phyloP scores from a whole-genome alignment of 2,888 invertebrate species.

The Drosophila meridionalis region DNA sequence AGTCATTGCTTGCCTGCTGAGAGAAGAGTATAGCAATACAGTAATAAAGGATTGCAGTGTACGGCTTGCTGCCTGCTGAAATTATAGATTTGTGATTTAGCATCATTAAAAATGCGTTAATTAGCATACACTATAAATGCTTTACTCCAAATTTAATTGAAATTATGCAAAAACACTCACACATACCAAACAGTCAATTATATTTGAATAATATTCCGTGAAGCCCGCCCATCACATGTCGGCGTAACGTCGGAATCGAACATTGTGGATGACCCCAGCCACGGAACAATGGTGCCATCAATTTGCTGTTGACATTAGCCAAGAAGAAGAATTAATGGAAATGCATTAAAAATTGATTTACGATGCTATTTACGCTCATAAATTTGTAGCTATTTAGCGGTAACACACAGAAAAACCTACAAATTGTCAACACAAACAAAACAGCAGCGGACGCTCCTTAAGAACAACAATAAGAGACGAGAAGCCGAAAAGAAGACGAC shows the following conservation, averaged over 20 bases:
- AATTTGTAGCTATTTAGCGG: conserved; percentile 82
- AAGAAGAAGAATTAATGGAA: conserved; percentile 64
- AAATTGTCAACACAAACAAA: conserved; percentile 69
- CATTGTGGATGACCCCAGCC: background rate
- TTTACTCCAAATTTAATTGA: conserved; percentile 25
- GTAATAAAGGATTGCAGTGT: background rate
- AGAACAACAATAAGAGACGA: conserved; percentile 26
- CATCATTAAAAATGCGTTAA: conserved; percentile 8
- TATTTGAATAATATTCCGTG: conserved; percentile 5
- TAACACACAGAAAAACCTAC: conserved; percentile 65
- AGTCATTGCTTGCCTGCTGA: background rate
- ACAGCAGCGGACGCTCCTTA: conserved; percentile 49
- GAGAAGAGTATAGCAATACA: background rate
- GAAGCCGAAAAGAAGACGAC: conserved; percentile 32
- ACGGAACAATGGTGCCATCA: conserved; percentile 38
- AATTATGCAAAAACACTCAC: conserved; percentile 2
- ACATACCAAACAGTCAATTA: conserved; percentile 4
- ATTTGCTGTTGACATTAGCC: conserved; percentile 56
- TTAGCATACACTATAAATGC: conserved; percentile 22
- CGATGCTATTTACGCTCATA: conserved; percentile 73
- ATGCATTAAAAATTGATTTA: conserved; percentile 82
- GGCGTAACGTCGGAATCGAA: conserved; percentile 7
- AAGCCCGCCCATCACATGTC: background rate
- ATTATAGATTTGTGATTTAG: background rate
- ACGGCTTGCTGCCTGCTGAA: too few relatives aligned